Evolutionary conservation across 2,113 vertebrate genomes (phyloP).

Genomic region (Dromiciops gliroides): DNA sequence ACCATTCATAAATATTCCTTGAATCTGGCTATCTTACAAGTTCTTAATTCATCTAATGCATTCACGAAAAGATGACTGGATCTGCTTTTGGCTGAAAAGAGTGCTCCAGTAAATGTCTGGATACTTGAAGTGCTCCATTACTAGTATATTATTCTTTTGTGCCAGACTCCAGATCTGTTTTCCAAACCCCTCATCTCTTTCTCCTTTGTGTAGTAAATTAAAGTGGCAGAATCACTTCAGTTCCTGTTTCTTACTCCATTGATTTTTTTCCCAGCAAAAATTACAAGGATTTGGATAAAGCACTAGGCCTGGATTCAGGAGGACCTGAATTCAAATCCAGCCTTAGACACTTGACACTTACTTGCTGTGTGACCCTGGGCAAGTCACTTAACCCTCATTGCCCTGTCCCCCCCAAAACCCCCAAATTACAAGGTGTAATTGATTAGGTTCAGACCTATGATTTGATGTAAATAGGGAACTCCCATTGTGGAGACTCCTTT

Average conservation of each 20-base stretch:
- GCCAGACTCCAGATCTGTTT: not conserved
- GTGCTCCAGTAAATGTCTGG: not conserved
- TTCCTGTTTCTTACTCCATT: not conserved
- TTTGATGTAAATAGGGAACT: not conserved
- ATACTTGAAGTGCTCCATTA: not conserved
- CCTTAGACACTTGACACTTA: no score
- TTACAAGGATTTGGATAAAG: no score
- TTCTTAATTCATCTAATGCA: not conserved
- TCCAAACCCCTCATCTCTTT: not conserved
- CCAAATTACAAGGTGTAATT: no score
- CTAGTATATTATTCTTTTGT: not conserved
- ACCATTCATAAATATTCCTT: not conserved
- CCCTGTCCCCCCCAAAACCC: no score
- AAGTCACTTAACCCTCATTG: no score
- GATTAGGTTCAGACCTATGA: not conserved
- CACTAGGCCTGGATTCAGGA: no score
- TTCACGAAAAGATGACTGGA: not conserved
- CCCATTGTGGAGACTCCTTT: not conserved
- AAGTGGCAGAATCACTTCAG: not conserved
- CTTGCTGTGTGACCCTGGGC: no score
- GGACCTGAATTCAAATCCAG: no score
- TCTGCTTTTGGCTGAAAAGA: not conserved
- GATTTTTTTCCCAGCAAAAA: not conserved
- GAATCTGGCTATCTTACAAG: not conserved
- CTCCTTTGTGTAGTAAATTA: not conserved